Conservation (phyloP, 92 coral and sea anemone species). For the Porites rus region DNA sequence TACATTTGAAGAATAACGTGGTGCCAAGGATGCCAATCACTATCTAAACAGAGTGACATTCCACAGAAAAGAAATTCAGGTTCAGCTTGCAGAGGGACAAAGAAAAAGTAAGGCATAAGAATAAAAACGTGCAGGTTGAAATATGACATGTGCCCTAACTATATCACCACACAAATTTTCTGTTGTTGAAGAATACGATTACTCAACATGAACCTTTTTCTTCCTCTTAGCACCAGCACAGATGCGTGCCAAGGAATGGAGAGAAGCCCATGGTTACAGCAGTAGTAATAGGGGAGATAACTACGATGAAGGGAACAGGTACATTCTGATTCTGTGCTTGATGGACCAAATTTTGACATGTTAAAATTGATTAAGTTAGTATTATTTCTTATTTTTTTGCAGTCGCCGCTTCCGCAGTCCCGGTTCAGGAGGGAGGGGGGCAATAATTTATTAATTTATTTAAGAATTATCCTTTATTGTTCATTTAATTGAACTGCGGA, state of each 20-base stretch:
- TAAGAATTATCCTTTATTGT: too few species aligned
- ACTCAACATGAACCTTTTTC: background rate
- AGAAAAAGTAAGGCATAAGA: conserved; percentile 85
- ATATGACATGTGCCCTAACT: background rate
- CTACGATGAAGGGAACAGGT: conserved; percentile 52
- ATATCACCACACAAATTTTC: too few species aligned
- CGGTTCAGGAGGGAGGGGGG: background rate
- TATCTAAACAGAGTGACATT: conserved; percentile 87
- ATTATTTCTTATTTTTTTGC: too few species aligned
- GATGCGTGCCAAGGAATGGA: conserved; percentile 86
- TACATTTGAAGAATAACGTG: conserved; percentile 99
- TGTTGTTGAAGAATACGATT: background rate
- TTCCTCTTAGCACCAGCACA: conserved; percentile 77
- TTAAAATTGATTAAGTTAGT: too few species aligned
- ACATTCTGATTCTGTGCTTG: background rate
- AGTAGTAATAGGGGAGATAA: conserved; percentile 65
- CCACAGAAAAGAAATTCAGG: conserved; percentile 93
- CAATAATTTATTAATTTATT: background rate
- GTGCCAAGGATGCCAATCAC: conserved; percentile 96
- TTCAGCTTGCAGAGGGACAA: conserved; percentile 99
- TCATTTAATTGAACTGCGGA: too few species aligned
- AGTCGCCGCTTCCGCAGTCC: too few species aligned
- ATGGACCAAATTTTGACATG: conserved; percentile 1
- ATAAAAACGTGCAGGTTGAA: background rate
- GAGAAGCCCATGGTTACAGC: conserved; percentile 36